Evolutionary conservation across 2,797 vertebrate genomes (phyloP), one percentile per base, ranked within the genome.

Genomic region (Acanthurus leucopareius): DNA sequence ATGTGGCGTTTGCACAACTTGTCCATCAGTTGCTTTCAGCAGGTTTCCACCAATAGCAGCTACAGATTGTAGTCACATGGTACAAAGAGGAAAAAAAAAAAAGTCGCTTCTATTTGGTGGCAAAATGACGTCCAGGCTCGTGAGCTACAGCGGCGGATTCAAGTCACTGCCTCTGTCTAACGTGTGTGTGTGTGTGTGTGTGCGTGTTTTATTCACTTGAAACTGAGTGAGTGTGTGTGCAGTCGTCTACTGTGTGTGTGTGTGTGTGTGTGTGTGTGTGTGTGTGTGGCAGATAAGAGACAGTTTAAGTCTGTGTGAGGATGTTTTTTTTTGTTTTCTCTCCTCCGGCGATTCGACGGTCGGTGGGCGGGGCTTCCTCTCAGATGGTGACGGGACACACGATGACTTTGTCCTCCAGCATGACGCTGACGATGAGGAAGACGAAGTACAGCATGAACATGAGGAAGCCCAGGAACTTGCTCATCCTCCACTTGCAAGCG

Each of bases 391-490:
- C 82, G 0, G 98, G 98, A 69, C 98, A 99, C 63, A 85, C 53
- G 59, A 99, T 96, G 82, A 99, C 45, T 92, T 95, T 97, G 93
- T 99, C 96, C 94, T 99, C 98, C 82, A 99, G 95, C 93, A 99
- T 97, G 86, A 99, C 97, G 1, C 97, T 99, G 94, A 97, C 20
- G 64, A 99, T 84, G 73, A 99, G 96, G 94, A 99, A 99, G 77
- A 97, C 92, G 13, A 99, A 96, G 93, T 99, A 99, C 66, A 99
- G 97, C 80, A 97, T 54, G 62, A 99, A 99, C 98, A 99, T 99
- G 86, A 95, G 71, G 20, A 96, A 89, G 60, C 98, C 98, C 73
- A 99, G 94, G 28, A 96, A 10, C 92, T 99, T 99, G 95, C 98
- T 99, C 98, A 99, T 99, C 75, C 2, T 97, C 98, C 98, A 99